Evolutionary conservation across 2,797 vertebrate species (phyloP).

Genomic region (Trematomus bernacchii): DNA sequence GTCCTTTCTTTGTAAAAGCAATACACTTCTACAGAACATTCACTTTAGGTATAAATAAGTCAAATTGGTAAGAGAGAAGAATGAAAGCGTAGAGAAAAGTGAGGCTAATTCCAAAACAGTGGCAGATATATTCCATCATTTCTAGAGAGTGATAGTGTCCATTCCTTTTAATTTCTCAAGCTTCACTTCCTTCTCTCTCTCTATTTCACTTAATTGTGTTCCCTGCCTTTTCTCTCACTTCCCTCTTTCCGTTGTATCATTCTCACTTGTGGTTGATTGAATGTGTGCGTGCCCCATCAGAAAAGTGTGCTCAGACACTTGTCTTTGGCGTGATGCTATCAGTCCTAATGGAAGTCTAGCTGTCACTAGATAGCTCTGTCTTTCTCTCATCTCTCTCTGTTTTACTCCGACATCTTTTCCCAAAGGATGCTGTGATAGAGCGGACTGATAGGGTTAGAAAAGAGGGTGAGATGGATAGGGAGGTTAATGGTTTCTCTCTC

Average conservation of each 20-base stretch:
- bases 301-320: conserved; percentile 66
- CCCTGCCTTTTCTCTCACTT: conserved; percentile 15
- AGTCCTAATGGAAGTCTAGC: conserved; percentile 74
- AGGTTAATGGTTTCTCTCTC: conserved; percentile 74
- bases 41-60: background rate
- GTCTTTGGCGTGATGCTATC: conserved; percentile 74
- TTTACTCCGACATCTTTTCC: conserved; percentile 67
- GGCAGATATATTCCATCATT: conserved; percentile 48
- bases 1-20: background rate
- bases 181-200: conserved; percentile 21
- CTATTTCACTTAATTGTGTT: conserved; percentile 38
- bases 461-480: conserved; percentile 68
- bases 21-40: background rate
- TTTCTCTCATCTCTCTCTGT: conserved; percentile 73
- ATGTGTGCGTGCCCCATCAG: conserved; percentile 48
- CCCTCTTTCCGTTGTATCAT: conserved; percentile 20
- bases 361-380: conserved; percentile 74
- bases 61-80: background rate
- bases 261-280: conserved; percentile 35
- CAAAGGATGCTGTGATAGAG: conserved; percentile 72
- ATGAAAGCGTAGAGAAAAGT: conserved; percentile 19
- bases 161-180: conserved; percentile 24
- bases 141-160: conserved; percentile 28
- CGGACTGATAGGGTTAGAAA: conserved; percentile 74
- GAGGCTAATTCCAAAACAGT: conserved; percentile 41